phyloP scores from a whole-genome alignment of 2,113 vertebrate genomes.

The Melospiza melodia region DNA sequence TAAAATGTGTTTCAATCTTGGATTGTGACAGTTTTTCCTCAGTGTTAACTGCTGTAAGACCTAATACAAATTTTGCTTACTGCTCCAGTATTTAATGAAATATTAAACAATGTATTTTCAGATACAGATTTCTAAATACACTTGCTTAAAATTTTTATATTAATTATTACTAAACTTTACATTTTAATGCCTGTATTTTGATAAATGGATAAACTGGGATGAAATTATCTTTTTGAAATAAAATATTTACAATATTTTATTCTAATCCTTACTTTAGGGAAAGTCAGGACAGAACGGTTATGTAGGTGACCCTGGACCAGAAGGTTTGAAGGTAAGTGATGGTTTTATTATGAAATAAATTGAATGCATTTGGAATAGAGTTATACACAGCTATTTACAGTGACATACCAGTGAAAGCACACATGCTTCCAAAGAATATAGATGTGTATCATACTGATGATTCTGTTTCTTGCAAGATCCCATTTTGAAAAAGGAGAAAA shows the following conservation, averaged over 20 bases:
- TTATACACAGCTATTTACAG: neutral
- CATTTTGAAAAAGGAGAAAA: neutral
- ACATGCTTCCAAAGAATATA: neutral
- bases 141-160: neutral
- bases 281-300: conserved; percentile 88
- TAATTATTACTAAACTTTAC: neutral
- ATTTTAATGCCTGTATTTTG: neutral
- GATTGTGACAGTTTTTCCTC: neutral
- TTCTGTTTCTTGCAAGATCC: neutral
- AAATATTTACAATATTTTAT: neutral
- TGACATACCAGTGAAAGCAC: neutral
- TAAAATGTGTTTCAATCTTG: neutral
- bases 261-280: conserved; percentile 77
- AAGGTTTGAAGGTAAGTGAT: conserved; percentile 83
- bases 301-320: conserved; percentile 84
- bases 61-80: neutral
- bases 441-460: neutral
- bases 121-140: neutral
- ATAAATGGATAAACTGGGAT: neutral
- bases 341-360: neutral
- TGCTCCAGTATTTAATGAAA: neutral
- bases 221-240: neutral
- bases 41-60: neutral
- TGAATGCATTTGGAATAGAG: neutral
- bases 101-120: neutral